A percentile compares a stretch with the other conserved stretches of the same genome.
Evolutionary conservation across 2,113 vertebrate genomes (phyloP).

Genomic region (Pterocles orientalis): DNA sequence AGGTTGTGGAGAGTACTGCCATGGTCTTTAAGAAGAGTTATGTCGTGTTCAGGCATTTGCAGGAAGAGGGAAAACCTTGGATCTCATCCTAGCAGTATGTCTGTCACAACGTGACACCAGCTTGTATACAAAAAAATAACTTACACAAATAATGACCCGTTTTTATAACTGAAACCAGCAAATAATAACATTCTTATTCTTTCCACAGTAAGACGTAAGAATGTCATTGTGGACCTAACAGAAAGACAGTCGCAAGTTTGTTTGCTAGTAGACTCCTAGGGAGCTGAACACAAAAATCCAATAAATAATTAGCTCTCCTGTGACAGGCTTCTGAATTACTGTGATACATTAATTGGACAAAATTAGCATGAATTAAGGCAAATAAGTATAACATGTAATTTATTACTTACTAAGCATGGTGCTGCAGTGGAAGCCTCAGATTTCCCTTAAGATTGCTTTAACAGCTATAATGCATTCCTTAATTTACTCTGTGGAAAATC

Average conservation of each 20-base stretch:
- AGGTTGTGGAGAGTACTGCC: background rate
- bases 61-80: constrained; percentile 48
- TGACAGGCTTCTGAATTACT: constrained; percentile 96
- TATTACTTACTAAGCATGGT: constrained; percentile 99
- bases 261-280: constrained; percentile 87
- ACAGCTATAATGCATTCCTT: constrained; percentile 99
- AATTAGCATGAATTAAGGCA: constrained; percentile 99
- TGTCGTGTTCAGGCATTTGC: constrained; percentile 6
- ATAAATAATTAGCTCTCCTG: constrained; percentile 99
- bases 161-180: constrained; percentile 65
- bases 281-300: constrained; percentile 86
- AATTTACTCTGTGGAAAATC: constrained; percentile 99
- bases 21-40: constrained; percentile 15
- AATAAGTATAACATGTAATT: constrained; percentile 99
- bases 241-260: constrained; percentile 84
- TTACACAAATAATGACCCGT: constrained; percentile 69
- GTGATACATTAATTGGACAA: constrained; percentile 99
- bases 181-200: constrained; percentile 56
- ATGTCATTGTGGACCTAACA: constrained; percentile 75
- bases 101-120: constrained; percentile 46
- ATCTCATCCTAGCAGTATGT: constrained; percentile 59
- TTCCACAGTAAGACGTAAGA: constrained; percentile 73
- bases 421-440: constrained; percentile 94
- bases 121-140: constrained; percentile 74
- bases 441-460: constrained; percentile 99